Evolutionary conservation across 1,140 invertebrate genomes (phyloP).

Genomic region (Drosophila albomicans): DNA sequence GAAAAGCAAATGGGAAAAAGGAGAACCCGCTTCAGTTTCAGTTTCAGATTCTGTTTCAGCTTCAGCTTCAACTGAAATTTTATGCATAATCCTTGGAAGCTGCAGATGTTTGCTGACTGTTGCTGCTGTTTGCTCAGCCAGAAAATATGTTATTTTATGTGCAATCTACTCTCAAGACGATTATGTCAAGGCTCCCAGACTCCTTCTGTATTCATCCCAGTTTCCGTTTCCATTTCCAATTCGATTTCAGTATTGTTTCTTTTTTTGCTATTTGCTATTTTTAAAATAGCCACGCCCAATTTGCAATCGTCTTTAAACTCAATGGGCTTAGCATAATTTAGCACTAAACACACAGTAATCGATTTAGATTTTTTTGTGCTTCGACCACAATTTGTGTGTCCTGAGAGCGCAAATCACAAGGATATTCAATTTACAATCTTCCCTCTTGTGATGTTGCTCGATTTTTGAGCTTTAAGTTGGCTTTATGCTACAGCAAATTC

Average conservation of each 20-base stretch:
- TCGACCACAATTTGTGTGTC: constrained; percentile 12
- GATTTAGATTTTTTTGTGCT: not conserved
- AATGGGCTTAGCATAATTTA: constrained; percentile 22
- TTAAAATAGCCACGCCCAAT: not conserved
- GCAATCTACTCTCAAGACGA: constrained; percentile 57
- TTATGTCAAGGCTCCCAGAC: constrained; percentile 31
- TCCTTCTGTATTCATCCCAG: not conserved
- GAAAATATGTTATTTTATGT: constrained; percentile 74
- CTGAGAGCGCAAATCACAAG: constrained; percentile 12
- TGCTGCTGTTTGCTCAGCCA: constrained; percentile 50
- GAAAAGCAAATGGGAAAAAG: constrained; percentile 32
- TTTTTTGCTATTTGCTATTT: not conserved
- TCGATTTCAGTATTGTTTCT: not conserved
- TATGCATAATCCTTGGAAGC: constrained; percentile 66
- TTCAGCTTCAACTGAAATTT: constrained; percentile 34
- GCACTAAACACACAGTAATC: constrained; percentile 10
- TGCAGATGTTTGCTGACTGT: constrained; percentile 25
- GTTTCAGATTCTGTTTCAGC: too few species aligned
- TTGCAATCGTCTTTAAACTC: constrained; percentile 20
- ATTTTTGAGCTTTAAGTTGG: constrained; percentile 18
- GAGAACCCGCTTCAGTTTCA: constrained; percentile 41
- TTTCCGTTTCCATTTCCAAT: not conserved
- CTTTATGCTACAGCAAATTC: constrained; percentile 13
- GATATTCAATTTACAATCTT: constrained; percentile 36
- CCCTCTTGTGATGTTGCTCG: not conserved